Evolutionary conservation across 2,888 invertebrate species (phyloP).

Genomic region (Exephanes ischioxanthus): DNA sequence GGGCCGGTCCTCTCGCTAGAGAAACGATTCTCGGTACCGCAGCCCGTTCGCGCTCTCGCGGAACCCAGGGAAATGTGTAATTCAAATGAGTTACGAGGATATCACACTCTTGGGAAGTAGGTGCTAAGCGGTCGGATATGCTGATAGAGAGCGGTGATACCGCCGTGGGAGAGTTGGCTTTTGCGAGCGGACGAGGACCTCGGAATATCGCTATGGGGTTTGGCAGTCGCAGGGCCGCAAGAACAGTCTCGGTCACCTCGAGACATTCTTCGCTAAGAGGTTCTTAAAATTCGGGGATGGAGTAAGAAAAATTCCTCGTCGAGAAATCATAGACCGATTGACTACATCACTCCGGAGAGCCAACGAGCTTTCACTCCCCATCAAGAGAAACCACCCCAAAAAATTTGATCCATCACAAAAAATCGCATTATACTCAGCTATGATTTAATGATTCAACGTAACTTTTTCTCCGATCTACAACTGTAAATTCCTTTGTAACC

Average conservation of each 20-base stretch:
- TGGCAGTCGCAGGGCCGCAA: slow-evolving; percentile 67
- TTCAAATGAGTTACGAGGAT: slow-evolving; percentile 85
- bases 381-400: no score
- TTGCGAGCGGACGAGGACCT: slow-evolving; percentile 71
- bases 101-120: slow-evolving; percentile 85
- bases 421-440: not conserved
- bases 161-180: slow-evolving; percentile 69
- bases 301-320: slow-evolving; percentile 3
- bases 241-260: slow-evolving; percentile 47
- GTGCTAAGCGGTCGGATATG: slow-evolving; percentile 85
- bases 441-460: not conserved
- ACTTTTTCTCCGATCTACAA: not conserved
- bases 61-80: slow-evolving; percentile 83
- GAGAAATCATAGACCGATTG: not conserved
- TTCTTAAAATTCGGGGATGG: not conserved
- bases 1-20: slow-evolving; percentile 43
- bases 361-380: no score
- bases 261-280: slow-evolving; percentile 35
- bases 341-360: not conserved
- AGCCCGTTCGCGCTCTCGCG: slow-evolving; percentile 70
- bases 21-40: slow-evolving; percentile 66
- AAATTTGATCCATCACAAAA: no score
- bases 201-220: slow-evolving; percentile 79
- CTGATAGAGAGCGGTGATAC: slow-evolving; percentile 81
- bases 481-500: not conserved